Conservation (phyloP, 2,113 vertebrate species). For the Pseudorasbora parva region DNA sequence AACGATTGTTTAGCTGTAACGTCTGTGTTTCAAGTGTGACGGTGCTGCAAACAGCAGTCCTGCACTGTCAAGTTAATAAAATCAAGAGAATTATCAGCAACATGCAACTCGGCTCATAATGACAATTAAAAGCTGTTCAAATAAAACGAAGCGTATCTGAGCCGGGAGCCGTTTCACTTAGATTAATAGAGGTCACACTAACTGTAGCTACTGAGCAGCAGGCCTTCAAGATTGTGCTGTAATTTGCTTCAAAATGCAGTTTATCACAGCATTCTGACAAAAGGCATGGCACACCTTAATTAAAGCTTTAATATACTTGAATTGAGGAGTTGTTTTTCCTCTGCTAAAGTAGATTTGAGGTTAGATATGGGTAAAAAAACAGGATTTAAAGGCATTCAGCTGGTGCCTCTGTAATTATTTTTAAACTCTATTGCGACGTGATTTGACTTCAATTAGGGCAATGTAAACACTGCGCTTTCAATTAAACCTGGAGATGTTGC, state of each 20-base stretch:
- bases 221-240: not conserved
- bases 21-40: not conserved
- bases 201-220: not conserved
- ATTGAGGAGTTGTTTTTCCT: too few species aligned
- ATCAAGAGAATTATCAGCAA: not conserved
- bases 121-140: not conserved
- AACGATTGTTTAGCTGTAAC: too few species aligned
- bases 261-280: not conserved
- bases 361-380: conserved; percentile 13
- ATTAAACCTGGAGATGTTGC: conserved; percentile 44
- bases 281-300: not conserved
- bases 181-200: not conserved
- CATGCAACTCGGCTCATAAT: not conserved
- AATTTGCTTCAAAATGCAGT: not conserved
- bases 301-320: too few species aligned
- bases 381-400: conserved; percentile 10
- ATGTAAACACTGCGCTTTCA: conserved; percentile 45
- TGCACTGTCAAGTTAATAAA: not conserved
- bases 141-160: not conserved
- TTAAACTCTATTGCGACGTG: conserved; percentile 37
- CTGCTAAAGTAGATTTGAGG: conserved; percentile 17
- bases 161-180: not conserved
- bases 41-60: not conserved
- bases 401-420: conserved; percentile 43
- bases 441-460: conserved; percentile 28